Conservation (phyloP, 2,113 vertebrate genomes). For the Eleginops maclovinus region DNA sequence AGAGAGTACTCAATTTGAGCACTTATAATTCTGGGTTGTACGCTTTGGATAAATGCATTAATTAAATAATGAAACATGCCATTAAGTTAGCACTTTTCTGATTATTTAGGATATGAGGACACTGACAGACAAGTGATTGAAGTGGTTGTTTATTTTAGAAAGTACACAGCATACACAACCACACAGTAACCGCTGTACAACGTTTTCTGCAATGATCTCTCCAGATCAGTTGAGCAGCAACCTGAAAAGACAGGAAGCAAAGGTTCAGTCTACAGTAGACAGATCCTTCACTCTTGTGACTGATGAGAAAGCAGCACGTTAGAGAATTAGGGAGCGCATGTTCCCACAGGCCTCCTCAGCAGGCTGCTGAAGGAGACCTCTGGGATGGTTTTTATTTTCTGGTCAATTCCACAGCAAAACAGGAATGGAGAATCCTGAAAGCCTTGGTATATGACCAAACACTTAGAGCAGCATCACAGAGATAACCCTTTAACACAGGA, state of each 20-base stretch:
- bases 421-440: conserved; percentile 61
- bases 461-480: not conserved
- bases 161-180: not conserved
- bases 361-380: conserved; percentile 42
- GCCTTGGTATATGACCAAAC: conserved; percentile 81
- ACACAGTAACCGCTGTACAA: too few species aligned
- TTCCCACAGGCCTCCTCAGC: conserved; percentile 55
- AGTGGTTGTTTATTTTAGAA: not conserved
- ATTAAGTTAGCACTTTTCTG: too few species aligned
- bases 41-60: too few species aligned
- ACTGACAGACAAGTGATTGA: too few species aligned
- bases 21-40: too few species aligned
- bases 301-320: not conserved
- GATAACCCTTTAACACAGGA: too few species aligned
- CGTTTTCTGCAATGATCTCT: not conserved
- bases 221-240: not conserved
- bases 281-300: too few species aligned
- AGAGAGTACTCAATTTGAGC: too few species aligned
- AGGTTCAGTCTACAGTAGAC: accelerated
- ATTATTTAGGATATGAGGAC: too few species aligned
- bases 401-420: conserved; percentile 80
- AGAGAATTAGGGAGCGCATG: conserved; percentile 8
- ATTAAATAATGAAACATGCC: too few species aligned
- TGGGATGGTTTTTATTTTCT: conserved; percentile 59
- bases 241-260: not conserved